These are phyloP conservation scores for Dallia pectoralis DNA, from an alignment of 2,797 vertebrate genomes.

Conservation along the genomic window DNA sequence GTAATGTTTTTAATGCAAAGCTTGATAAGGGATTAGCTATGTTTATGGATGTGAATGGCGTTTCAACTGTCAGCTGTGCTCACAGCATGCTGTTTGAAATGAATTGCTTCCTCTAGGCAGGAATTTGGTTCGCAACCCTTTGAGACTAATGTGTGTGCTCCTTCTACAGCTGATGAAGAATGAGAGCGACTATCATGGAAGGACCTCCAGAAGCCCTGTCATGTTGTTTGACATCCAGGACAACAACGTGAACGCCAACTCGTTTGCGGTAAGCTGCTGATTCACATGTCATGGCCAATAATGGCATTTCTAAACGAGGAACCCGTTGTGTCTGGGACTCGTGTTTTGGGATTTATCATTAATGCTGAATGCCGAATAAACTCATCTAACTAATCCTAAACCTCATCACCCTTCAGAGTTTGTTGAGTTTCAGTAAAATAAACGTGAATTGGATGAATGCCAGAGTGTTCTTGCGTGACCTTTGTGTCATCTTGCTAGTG, in stretches of 20 bases:
- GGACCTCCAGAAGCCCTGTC: constrained; percentile 76
- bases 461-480: neutral
- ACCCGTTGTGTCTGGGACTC: neutral
- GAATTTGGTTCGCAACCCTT: constrained; percentile 8
- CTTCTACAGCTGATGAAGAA: constrained; percentile 68
- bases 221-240: constrained; percentile 78
- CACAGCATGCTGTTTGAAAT: constrained; percentile 11
- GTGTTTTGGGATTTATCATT: constrained; percentile 25
- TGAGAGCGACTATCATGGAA: constrained; percentile 69
- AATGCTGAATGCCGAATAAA: constrained; percentile 20
- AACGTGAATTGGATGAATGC: neutral
- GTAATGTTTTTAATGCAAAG: neutral
- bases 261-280: constrained; percentile 72
- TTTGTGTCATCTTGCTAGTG: constrained; percentile 19
- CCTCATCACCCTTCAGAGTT: constrained; percentile 9
- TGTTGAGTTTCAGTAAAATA: neutral
- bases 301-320: neutral
- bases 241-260: constrained; percentile 79
- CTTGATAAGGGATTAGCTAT: neutral
- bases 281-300: neutral
- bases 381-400: constrained; percentile 31
- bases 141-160: neutral
- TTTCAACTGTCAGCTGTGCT: constrained; percentile 2
- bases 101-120: neutral
- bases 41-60: neutral